Evolutionary conservation across 2,113 vertebrate genomes (phyloP).

Genomic region (Atlantisia rogersi): DNA sequence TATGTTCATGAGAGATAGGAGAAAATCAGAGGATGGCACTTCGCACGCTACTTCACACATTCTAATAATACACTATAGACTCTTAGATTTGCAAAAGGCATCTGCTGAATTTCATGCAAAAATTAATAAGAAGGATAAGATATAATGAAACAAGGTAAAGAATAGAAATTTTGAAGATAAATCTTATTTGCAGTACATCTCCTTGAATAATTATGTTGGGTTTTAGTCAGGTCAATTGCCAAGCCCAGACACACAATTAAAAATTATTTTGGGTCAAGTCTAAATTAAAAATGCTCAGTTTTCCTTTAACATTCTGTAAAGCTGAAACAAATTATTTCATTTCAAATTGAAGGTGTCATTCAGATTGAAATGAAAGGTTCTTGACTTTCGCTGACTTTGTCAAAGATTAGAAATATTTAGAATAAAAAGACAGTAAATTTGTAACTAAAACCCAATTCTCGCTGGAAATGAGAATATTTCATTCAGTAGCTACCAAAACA

Average conservation of each 20-base stretch:
- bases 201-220: background rate
- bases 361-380: background rate
- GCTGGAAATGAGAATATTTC: background rate
- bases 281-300: background rate
- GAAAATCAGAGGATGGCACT: conserved; percentile 8
- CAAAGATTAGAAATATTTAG: background rate
- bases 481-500: background rate
- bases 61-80: background rate
- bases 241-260: background rate
- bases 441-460: background rate
- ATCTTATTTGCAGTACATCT: background rate
- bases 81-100: background rate
- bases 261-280: background rate
- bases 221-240: background rate
- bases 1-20: background rate
- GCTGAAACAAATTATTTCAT: background rate
- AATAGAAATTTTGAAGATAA: background rate
- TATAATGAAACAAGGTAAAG: background rate
- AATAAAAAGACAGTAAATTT: background rate
- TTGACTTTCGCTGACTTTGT: background rate
- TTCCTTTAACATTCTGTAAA: background rate
- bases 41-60: background rate
- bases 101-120: background rate
- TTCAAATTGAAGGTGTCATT: background rate
- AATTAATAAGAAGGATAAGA: background rate